Base-by-base conservation (phyloP, 2,797 vertebrate species). In the Enteromius viviparus region DNA sequence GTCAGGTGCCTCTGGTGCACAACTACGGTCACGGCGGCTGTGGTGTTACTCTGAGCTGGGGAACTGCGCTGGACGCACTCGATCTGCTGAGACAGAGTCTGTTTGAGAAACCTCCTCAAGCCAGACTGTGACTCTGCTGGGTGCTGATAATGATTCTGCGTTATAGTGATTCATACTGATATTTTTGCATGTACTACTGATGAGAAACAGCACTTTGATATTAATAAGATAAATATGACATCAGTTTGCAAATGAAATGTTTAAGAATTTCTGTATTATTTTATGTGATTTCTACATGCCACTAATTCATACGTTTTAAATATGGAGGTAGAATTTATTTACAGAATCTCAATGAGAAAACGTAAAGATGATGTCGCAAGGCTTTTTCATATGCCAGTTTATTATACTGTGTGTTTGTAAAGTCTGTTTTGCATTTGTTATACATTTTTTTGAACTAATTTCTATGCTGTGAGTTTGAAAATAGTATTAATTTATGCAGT, bases 1-100 rank as follows among this genome's bases (percentile, higher is more conserved):
- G 69, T 26, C 87, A 37, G 8, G 92, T 98, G 15, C 91, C 49
- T 0, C 92, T 98, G 82, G 94, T 99, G 9, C 97, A 99, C 89
- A 96, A 98, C 91, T 99, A 99, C 0, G 98, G 98, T 11, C 98
- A 99, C 0, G 95, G 95, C 0, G 88, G 93, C 2, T 95, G 94
- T 68, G 98, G 98, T 0, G 92, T 98, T 84, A 94, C 94, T 0
- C 70, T 97, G 26, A 95, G 97, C 87, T 95, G 96, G 94, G 98
- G 97, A 3, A 96, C 95, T 0, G 97, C 96, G 12, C 85, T 94
- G 58, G 95, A 96, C 1, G 93, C 96, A 0, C 82, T 95, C 81
- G 84, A 65, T 70, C 88, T 98, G 87, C 95, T 98, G 47, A 86
- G 60, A 12, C 90, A 95, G 81, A 94, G 92, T 66, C 89, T 96